Base-by-base conservation (phyloP, 1,140 invertebrate genomes). In the Nebria ingens region DNA sequence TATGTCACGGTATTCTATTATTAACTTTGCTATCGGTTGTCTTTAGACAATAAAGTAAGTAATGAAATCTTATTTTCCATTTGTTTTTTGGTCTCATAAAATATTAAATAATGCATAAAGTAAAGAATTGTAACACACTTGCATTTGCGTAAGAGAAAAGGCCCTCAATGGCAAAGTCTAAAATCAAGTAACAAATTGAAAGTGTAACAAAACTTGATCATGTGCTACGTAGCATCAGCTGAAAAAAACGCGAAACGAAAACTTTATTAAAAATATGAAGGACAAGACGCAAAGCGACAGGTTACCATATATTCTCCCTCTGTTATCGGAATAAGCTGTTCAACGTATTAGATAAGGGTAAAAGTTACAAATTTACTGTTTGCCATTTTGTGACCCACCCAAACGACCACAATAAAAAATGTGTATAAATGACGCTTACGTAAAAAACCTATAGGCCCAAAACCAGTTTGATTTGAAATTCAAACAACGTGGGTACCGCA, bases 321-420 rank as follows among this genome's bases (percentile, higher is more conserved):
- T n/a, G n/a, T n/a, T n/a, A n/a, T n/a, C 13, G 25, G 4, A 11
- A 45, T 45, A 9, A 17, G 17, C 9, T 11, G 40, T 45, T 17
- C 40, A 45, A 17, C 40, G 6, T 17, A 45, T 4, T 6, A 45
- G 40, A 45, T 45, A 11, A 45, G 6, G 25, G n/a, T 6, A 45
- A 45, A 45, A 45, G 9, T 9, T 45, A 45, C 40, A 45, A 17
- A 45, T 45, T 45, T 45, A 45, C 40, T 45, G 40, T 45, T 45
- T 45, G 40, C 40, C 40, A 45, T 45, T 17, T 45, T 9, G 40
- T 45, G 40, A 45, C 40, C 40, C 17, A 12, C 6, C 3, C 3
- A 45, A 45, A 45, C 17, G 40, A 45, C 17, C 15, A 45, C 40
- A 45, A 45, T 45, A 45, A 45, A 45, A 45, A 45, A 45, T 45